Evolutionary conservation across 2,797 vertebrate species (phyloP).

Genomic region (Sarcophilus harrisii): DNA sequence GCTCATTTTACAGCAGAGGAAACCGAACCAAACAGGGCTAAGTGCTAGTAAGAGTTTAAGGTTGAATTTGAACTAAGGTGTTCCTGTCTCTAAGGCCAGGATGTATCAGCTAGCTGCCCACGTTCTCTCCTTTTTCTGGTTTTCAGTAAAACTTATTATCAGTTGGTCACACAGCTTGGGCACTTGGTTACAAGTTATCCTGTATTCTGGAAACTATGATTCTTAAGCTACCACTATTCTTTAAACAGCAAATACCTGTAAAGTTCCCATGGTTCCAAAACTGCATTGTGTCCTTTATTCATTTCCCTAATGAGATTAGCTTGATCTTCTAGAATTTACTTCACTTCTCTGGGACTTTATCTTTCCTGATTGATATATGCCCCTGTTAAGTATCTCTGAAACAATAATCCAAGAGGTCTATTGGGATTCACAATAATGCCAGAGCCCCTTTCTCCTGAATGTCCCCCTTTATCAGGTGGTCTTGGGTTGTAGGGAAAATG

Average conservation of each 20-base stretch:
- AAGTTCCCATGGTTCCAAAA: too few species aligned
- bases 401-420: neutral
- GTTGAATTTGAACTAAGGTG: neutral
- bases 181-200: neutral
- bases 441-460: neutral
- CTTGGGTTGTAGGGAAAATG: neutral
- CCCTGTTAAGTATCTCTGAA: neutral
- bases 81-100: too few species aligned
- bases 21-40: neutral
- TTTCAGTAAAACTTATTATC: neutral
- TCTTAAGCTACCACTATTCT: too few species aligned
- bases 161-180: neutral
- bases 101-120: neutral
- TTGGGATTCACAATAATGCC: neutral
- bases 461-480: neutral
- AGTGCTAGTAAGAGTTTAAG: neutral
- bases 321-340: neutral
- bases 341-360: neutral
- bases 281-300: neutral
- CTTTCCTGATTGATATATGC: too few species aligned
- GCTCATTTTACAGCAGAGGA: neutral
- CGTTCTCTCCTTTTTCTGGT: neutral
- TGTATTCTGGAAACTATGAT: neutral
- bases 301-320: neutral
- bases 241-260: too few species aligned